These are phyloP conservation scores for Gallinago jamesoni DNA, from an alignment of 2,113 vertebrate species.

Conservation along the genomic window DNA sequence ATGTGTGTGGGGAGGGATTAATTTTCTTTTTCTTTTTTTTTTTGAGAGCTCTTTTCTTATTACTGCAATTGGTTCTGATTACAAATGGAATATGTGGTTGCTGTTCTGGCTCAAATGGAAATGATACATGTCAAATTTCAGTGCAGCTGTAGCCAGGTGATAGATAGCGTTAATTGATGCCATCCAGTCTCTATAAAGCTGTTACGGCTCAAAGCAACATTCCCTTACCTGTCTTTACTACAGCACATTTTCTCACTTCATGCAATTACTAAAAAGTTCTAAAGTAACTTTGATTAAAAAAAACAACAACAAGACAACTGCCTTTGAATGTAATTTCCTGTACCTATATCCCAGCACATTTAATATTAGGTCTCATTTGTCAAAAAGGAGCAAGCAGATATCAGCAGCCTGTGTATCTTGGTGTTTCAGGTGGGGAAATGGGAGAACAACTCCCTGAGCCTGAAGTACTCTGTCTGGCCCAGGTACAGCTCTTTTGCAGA, in stretches of 20 bases:
- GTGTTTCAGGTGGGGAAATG: constrained; percentile 89
- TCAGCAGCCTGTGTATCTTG: background rate
- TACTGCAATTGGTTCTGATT: background rate
- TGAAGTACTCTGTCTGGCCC: constrained; percentile 95
- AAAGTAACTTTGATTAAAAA: background rate
- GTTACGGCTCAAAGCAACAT: background rate
- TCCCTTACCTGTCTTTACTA: background rate
- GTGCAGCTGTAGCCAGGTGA: background rate
- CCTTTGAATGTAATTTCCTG: background rate
- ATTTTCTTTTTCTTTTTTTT: background rate
- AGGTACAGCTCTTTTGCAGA: constrained; percentile 92
- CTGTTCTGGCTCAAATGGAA: background rate
- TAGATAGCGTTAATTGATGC: background rate
- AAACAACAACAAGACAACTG: background rate
- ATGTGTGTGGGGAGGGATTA: background rate
- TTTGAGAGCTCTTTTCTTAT: background rate
- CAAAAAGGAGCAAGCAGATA: background rate
- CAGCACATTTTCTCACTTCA: background rate
- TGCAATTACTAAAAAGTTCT: background rate
- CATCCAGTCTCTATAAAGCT: background rate
- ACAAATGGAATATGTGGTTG: background rate
- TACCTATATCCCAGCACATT: background rate
- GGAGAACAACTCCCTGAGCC: constrained; percentile 92
- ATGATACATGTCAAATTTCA: background rate
- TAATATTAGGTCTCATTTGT: background rate